Evolutionary conservation across 1,140 invertebrate species (phyloP).

Genomic region (Sitodiplosis mosellana): DNA sequence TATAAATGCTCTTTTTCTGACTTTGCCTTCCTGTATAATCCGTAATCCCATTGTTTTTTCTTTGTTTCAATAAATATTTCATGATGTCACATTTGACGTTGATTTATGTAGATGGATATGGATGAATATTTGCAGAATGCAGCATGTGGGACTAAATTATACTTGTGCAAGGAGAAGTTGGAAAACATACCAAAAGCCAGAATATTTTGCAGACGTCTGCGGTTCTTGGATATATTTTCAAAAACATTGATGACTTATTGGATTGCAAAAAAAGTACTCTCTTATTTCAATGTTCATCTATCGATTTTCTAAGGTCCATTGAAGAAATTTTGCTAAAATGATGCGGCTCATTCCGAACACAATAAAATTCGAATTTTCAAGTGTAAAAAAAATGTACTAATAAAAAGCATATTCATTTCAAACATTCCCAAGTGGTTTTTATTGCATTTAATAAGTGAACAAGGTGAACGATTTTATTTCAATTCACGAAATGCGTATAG

Average conservation of each 20-base stretch:
- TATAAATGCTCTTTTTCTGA: slow-evolving; percentile 39
- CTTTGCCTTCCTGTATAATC: neutral
- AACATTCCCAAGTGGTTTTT: too few relatives aligned
- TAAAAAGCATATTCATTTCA: too few relatives aligned
- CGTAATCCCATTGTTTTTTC: too few relatives aligned
- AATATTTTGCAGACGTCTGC: slow-evolving; percentile 22
- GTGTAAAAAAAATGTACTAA: too few relatives aligned
- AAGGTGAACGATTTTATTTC: too few relatives aligned
- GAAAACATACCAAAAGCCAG: slow-evolving; percentile 25
- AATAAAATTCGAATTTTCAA: too few relatives aligned
- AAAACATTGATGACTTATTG: slow-evolving; percentile 1
- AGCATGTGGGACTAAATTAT: slow-evolving; percentile 17
- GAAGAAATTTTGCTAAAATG: too few relatives aligned
- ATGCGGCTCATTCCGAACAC: too few relatives aligned
- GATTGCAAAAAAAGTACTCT: neutral
- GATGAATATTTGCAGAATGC: neutral
- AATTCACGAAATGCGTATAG: too few relatives aligned
- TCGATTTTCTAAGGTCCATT: too few relatives aligned
- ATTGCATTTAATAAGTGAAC: too few relatives aligned
- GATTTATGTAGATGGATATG: slow-evolving; percentile 14
- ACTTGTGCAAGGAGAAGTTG: slow-evolving; percentile 31
- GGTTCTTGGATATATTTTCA: slow-evolving; percentile 14
- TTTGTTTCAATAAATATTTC: too few relatives aligned
- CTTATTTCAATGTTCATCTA: neutral
- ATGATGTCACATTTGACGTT: neutral